Evolutionary conservation across 2,797 vertebrate genomes (phyloP).

Genomic region (Alca torda): DNA sequence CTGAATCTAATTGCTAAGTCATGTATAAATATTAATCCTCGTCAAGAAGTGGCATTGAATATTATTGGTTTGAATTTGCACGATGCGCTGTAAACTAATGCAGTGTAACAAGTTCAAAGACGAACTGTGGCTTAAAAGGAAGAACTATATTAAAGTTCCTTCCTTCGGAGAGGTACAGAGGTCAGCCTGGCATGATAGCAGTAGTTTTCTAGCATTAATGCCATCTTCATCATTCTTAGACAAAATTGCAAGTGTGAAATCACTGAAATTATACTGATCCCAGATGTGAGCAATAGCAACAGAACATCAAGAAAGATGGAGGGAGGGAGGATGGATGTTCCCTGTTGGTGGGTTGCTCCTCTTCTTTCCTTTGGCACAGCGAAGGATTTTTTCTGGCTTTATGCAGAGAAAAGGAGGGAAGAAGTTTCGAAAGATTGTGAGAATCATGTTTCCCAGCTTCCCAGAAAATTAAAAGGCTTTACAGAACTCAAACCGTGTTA

Average conservation of each 20-base stretch:
- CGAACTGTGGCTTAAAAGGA: not conserved
- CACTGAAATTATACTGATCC: not conserved
- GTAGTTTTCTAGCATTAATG: not conserved
- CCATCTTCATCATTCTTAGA: constrained; percentile 23
- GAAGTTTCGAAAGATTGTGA: not conserved
- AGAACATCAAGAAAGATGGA: not conserved
- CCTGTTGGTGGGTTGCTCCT: not conserved
- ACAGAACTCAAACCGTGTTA: not conserved
- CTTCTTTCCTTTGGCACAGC: not conserved
- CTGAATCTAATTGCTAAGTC: constrained; percentile 52
- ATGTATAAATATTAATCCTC: constrained; percentile 55
- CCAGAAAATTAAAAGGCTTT: not conserved
- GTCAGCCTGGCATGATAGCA: not conserved
- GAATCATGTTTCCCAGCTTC: not conserved
- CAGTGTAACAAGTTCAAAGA: constrained; percentile 43
- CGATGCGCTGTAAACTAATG: constrained; percentile 26
- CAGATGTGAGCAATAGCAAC: not conserved
- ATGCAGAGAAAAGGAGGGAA: not conserved
- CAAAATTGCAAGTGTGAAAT: not conserved
- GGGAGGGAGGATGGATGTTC: not conserved
- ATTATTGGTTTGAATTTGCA: constrained; percentile 4
- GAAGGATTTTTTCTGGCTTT: not conserved
- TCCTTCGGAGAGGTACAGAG: not conserved
- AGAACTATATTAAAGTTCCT: not conserved
- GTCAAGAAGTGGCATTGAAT: constrained; percentile 18